phyloP scores from a whole-genome alignment of 1,140 invertebrate genomes.

The honey bee (Apis mellifera) region DNA sequence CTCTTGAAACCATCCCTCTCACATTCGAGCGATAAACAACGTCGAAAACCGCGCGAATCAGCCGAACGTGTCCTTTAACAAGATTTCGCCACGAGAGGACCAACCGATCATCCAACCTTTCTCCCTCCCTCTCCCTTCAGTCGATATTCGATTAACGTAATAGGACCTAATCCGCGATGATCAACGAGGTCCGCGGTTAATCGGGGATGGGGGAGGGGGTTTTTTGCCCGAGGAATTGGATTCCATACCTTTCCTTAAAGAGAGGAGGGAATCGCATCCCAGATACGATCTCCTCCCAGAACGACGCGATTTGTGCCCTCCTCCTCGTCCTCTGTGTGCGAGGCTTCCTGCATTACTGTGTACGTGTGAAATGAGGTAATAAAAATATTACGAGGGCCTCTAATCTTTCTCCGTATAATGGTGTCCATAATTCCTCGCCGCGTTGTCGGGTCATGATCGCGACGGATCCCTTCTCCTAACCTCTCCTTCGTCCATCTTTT shows the following conservation, averaged over 20 bases:
- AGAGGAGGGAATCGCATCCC: not conserved
- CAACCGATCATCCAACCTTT: not conserved
- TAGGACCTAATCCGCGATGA: slow-evolving; percentile 11
- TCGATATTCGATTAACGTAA: slow-evolving; percentile 29
- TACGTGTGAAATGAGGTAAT: slow-evolving; percentile 66
- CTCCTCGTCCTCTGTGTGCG: too few species aligned
- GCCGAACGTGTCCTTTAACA: not conserved
- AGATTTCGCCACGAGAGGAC: not conserved
- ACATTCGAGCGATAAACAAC: too few species aligned
- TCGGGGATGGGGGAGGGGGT: too few species aligned
- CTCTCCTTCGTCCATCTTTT: slow-evolving; percentile 26
- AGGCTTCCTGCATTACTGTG: not conserved
- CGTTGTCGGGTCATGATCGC: slow-evolving; percentile 67
- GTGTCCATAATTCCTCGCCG: slow-evolving; percentile 71
- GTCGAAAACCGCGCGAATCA: not conserved
- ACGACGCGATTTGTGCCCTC: slow-evolving; percentile 49
- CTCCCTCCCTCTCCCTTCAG: too few species aligned
- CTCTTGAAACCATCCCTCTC: too few species aligned
- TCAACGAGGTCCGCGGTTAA: slow-evolving; percentile 33
- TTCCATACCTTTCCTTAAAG: slow-evolving; percentile 38
- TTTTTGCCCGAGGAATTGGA: slow-evolving; percentile 30
- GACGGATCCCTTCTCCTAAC: not conserved
- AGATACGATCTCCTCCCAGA: slow-evolving; percentile 42
- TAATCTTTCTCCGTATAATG: slow-evolving; percentile 73
- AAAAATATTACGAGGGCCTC: slow-evolving; percentile 73